Evolutionary conservation across 1,140 invertebrate genomes (phyloP), one percentile per base, ranked within the genome.

Genomic region (Lepidostoma basale): DNA sequence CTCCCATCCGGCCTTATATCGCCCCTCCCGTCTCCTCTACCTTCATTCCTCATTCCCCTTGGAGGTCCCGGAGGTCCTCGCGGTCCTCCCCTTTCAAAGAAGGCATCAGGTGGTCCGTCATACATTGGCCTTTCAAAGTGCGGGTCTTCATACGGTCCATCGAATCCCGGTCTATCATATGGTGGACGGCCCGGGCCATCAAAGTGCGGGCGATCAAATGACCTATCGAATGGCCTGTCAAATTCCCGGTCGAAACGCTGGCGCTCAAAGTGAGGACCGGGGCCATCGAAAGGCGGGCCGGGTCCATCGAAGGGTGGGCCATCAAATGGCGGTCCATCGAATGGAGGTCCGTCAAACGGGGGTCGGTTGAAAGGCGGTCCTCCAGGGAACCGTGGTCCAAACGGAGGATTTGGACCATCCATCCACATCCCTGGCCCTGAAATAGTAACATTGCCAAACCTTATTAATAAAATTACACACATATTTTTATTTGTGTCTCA

Each of bases 371-470:
- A 63, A 47, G 76, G 44, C 10, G 77, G 77, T 45, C 77, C 77
- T 74, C 75, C 2, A 71, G 81, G 78, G 30, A 76, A 74, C 0
- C 73, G 75, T 0, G 80, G 52, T 68, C 75, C 45, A 58, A 66
- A 73, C 18, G 67, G 63, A 28, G 69, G 65, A 36, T 44, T 25
- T 12, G 67, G 63, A 74, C 76, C 2, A 73, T 83, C 81, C 76
- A 82, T 78, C 81, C 81, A 83, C 4, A 79, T 77, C 39, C 80
- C 81, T 83, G 80, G 45, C 39, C 80, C 81, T 83, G 80, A 49
- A 81, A 83, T 30, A 16, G 67, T 12, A 8, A 63, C n/a, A 12
- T 63, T 49, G 16, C 49, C 16, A 62, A 45, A 14, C 18, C 28
- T 3, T 45, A 26, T 12, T 45, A 0, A 33, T 62, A 36, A 54